These are phyloP conservation scores for Mellilla xanthometata DNA, from an alignment of 2,888 invertebrate genomes.

Conservation along the genomic window DNA sequence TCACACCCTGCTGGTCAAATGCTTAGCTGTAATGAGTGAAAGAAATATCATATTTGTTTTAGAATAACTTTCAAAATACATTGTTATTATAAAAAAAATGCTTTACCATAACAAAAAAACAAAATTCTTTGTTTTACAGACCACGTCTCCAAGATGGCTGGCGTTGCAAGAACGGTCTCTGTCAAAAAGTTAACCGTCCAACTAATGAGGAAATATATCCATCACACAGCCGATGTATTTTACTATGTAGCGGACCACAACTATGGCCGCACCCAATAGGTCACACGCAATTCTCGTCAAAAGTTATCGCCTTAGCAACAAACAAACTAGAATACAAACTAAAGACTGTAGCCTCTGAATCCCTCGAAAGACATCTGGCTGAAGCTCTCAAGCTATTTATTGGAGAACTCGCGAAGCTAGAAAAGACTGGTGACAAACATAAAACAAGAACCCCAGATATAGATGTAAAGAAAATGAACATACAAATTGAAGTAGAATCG, in stretches of 20 bases:
- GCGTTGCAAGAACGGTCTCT: constrained; percentile 51
- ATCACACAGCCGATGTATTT: constrained; percentile 86
- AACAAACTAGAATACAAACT: constrained; percentile 79
- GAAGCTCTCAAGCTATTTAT: constrained; percentile 78
- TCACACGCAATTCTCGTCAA: constrained; percentile 82
- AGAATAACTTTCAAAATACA: too few relatives aligned
- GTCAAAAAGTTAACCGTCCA: constrained; percentile 50
- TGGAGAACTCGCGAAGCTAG: constrained; percentile 67
- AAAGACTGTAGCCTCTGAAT: constrained; percentile 54
- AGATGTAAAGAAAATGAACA: constrained; percentile 52
- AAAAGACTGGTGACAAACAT: constrained; percentile 52
- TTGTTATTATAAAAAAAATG: too few relatives aligned
- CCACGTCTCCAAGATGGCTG: constrained; percentile 33
- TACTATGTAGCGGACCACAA: constrained; percentile 86
- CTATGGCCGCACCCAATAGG: constrained; percentile 91
- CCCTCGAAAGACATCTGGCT: constrained; percentile 49
- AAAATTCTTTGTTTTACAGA: constrained; percentile 23
- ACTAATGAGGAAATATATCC: constrained; percentile 28
- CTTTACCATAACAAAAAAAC: too few relatives aligned
- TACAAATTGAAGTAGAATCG: constrained; percentile 77
- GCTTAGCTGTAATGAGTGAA: too few relatives aligned
- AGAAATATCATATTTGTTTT: too few relatives aligned
- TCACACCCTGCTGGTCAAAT: too few relatives aligned
- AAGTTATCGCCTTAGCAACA: constrained; percentile 79
- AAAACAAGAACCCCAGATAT: constrained; percentile 37